Conservation (phyloP, 1,140 invertebrate species). For the Chlorops oryzae region DNA sequence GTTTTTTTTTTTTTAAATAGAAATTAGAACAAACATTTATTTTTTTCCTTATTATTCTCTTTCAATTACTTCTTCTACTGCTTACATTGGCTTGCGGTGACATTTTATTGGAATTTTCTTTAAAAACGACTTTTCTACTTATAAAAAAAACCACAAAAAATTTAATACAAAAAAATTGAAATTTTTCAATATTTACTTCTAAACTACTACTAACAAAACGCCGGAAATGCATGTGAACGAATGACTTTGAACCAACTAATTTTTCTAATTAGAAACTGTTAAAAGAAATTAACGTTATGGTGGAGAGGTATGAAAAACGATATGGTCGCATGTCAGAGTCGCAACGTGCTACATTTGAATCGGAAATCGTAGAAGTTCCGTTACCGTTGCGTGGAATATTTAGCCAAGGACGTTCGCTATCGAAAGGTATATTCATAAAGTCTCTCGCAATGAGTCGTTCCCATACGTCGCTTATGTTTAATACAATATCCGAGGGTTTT, state of each 20-base stretch:
- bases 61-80: too few relatives aligned
- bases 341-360: slow-evolving; percentile 32
- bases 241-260: too few relatives aligned
- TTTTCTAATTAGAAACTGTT: slow-evolving; percentile 13
- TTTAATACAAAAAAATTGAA: slow-evolving; percentile 16
- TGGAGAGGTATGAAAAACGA: slow-evolving; percentile 52
- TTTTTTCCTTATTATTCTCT: too few relatives aligned
- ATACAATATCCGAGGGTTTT: too few relatives aligned
- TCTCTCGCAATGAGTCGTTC: slow-evolving; percentile 49
- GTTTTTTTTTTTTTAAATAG: too few relatives aligned
- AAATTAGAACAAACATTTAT: too few relatives aligned
- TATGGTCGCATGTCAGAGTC: slow-evolving; percentile 50
- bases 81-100: too few relatives aligned
- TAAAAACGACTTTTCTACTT: slow-evolving; percentile 18
- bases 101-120: neutral
- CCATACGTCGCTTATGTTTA: slow-evolving; percentile 48
- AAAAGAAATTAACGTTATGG: slow-evolving; percentile 17
- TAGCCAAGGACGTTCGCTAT: slow-evolving; percentile 47
- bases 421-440: slow-evolving; percentile 49
- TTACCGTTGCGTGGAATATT: slow-evolving; percentile 48
- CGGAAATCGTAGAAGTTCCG: slow-evolving; percentile 50
- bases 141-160: slow-evolving; percentile 22
- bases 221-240: slow-evolving; percentile 34
- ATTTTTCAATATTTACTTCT: slow-evolving; percentile 18
- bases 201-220: slow-evolving; percentile 6